These are phyloP conservation scores for Montipora capricornis DNA, from an alignment of 64 coral and sea anemone species.

Conservation along the genomic window DNA sequence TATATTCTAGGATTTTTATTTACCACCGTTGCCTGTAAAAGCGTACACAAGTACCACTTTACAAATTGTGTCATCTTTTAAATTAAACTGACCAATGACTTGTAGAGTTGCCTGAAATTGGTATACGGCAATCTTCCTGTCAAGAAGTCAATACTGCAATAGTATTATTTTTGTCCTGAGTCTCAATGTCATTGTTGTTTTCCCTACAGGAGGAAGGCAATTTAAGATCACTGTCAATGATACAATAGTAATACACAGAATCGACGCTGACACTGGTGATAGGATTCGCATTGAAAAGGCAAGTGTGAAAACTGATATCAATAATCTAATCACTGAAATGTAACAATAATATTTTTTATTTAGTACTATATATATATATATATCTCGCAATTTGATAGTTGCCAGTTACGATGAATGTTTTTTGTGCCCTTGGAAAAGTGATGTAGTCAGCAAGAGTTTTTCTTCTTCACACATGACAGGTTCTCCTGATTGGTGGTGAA, in stretches of 20 bases:
- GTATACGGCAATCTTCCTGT: no score
- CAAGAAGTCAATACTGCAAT: no score
- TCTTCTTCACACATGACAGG: slow-evolving; percentile 34
- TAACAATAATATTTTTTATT: no score
- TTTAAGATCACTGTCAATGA: slow-evolving; percentile 95
- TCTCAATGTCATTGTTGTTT: background rate
- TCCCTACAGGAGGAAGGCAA: slow-evolving; percentile 86
- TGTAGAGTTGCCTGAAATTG: no score
- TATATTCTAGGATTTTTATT: no score
- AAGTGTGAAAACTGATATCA: background rate
- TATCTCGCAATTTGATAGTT: no score
- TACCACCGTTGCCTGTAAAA: no score
- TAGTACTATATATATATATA: no score
- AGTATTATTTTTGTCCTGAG: background rate
- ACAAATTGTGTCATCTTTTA: no score
- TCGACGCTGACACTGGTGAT: slow-evolving; percentile 90
- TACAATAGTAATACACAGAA: slow-evolving; percentile 85
- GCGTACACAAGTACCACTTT: no score
- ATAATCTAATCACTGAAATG: no score
- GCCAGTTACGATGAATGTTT: background rate
- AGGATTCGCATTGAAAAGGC: slow-evolving; percentile 97
- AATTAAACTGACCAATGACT: no score
- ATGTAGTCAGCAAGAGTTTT: background rate
- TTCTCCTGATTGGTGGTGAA: slow-evolving; percentile 92
- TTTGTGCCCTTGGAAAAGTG: background rate